A percentile compares a stretch with the other conserved stretches of the same genome.
phyloP scores from a whole-genome alignment of 2,888 invertebrate genomes.

The Tachina fera region DNA sequence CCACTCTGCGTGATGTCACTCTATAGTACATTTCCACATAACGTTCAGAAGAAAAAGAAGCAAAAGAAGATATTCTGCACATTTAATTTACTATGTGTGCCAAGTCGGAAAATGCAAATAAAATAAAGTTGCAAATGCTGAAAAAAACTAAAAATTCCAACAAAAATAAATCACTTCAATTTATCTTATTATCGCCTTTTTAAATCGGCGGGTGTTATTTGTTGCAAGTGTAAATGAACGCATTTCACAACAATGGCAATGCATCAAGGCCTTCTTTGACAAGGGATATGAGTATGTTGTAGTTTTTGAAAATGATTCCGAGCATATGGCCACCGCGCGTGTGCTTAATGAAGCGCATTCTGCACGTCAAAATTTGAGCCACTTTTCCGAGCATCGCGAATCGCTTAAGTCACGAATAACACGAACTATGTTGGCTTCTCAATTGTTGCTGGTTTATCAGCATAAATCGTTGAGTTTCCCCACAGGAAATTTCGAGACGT shows the following conservation, averaged over 20 bases:
- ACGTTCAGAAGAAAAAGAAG: constrained; percentile 3
- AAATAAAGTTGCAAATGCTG: constrained; percentile 41
- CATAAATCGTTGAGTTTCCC: too few relatives aligned
- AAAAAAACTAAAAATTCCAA: constrained; percentile 20
- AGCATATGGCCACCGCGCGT: too few relatives aligned
- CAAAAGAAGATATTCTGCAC: constrained; percentile 30
- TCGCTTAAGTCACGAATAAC: too few relatives aligned
- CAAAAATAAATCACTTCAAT: constrained; percentile 46
- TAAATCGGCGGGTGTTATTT: constrained; percentile 60
- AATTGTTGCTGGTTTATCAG: too few relatives aligned
- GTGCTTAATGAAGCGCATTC: too few relatives aligned
- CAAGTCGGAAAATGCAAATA: constrained; percentile 64
- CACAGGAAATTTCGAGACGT: too few relatives aligned
- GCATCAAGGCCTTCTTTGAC: constrained; percentile 10
- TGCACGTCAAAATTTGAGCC: too few relatives aligned
- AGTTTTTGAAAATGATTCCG: too few relatives aligned
- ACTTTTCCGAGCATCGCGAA: too few relatives aligned
- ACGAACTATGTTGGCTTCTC: too few relatives aligned
- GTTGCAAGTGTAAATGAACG: constrained; percentile 49
- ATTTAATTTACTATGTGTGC: constrained; percentile 51
- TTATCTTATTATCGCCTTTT: constrained; percentile 62
- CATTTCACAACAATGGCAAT: constrained; percentile 17
- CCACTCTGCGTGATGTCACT: not conserved
- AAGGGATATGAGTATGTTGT: not conserved
- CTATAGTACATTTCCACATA: constrained; percentile 13